Base-by-base conservation (phyloP, 2,888 invertebrate genomes). In the Sepiola atlantica region DNA sequence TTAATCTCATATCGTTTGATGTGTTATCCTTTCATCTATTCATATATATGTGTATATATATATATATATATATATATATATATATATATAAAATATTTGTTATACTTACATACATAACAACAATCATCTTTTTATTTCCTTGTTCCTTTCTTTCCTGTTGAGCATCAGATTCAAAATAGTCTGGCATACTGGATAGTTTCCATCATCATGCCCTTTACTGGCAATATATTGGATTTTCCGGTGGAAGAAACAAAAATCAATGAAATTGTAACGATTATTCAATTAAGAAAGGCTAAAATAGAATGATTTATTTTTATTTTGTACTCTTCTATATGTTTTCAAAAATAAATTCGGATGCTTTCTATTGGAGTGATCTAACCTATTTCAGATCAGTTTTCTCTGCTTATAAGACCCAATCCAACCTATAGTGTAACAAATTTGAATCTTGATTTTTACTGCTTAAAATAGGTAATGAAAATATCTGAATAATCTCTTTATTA, bases 281-380 rank as follows among this genome's bases (percentile, higher is more conserved):
- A 77, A 32, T 77, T 77, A 77, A 77, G 77, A 77, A 77, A 77
- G 77, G 32, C 77, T 77, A 77, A 77, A 77, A 77, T 77, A 77
- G n/a, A 77, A 77, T 77, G n/a, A 77, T 77, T 77, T 77, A 77
- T 77, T 77, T 77, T 77, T 77, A 32, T 77, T 77, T 77, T 77
- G n/a, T 77, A 77, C 77, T 77, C 32, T 14, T 32, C 32, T 77
- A 16, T 21, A 32, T 28, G 28, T 77, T 77, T n/a, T 77, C 14
- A 14, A 77, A 77, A 77, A 32, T 12, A 77, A 32, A n/a, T 77
- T n/a, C 32, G n/a, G 16, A 77, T 77, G 77, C n/a, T 77, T 32
- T 77, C 8, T 77, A 77, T 77, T 77, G n/a, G 77, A 77, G 14
- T 16, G 77, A 77, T 77, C n/a, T 77, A 77, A 77, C 77, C 4